phyloP scores from a whole-genome alignment of 2,113 vertebrate genomes.

The Chlorodrepanis virens region DNA sequence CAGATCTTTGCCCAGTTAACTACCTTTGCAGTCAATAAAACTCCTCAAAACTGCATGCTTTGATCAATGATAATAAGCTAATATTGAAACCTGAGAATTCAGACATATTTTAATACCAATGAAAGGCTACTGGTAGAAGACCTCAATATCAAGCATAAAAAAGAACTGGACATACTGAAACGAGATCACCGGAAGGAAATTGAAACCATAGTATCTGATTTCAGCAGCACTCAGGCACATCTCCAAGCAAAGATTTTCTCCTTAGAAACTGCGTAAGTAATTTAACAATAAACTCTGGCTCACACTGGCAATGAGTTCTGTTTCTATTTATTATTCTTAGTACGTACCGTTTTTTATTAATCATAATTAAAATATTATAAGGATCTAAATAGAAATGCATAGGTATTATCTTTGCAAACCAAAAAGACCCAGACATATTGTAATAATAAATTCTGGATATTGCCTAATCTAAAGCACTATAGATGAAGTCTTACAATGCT shows the following conservation, averaged over 20 bases:
- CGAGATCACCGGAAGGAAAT: constrained; percentile 81
- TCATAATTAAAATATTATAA: neutral
- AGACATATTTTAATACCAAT: neutral
- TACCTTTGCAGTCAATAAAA: neutral
- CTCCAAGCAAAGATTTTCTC: constrained; percentile 87
- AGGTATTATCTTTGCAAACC: neutral
- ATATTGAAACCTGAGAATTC: neutral
- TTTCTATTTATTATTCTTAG: neutral
- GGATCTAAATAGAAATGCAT: neutral
- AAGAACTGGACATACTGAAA: constrained; percentile 77
- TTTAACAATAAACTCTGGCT: neutral
- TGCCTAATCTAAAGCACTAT: neutral
- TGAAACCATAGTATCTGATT: constrained; percentile 83
- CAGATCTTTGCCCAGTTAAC: neutral
- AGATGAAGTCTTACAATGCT: neutral
- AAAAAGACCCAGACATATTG: neutral
- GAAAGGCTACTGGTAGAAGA: constrained; percentile 70
- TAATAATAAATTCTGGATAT: neutral
- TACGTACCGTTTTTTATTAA: neutral
- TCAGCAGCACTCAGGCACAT: constrained; percentile 79
- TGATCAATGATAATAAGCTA: neutral
- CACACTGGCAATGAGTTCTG: neutral
- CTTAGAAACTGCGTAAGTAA: constrained; percentile 84
- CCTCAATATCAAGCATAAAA: constrained; percentile 71
- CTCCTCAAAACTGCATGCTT: neutral